These are phyloP conservation scores for Drosophila ohnishii DNA, from an alignment of 1,140 invertebrate species.

Conservation along the genomic window DNA sequence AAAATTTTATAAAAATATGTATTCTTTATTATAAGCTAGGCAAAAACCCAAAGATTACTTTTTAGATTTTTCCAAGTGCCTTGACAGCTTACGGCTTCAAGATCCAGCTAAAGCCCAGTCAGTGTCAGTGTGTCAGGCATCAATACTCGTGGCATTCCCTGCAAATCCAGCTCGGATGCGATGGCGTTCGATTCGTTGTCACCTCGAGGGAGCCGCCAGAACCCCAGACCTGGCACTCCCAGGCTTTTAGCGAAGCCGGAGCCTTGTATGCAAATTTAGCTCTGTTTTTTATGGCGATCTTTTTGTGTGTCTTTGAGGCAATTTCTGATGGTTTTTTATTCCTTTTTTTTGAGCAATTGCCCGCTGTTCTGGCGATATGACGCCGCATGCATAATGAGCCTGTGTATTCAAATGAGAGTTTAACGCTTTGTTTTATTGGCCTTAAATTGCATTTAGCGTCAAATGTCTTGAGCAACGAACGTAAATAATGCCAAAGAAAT, in stretches of 20 bases:
- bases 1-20: not conserved
- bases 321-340: constrained; percentile 1
- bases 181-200: constrained; percentile 43
- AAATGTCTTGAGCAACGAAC: constrained; percentile 68
- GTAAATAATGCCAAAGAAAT: constrained; percentile 52
- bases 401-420: constrained; percentile 71
- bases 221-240: constrained; percentile 60
- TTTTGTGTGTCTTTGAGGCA: constrained; percentile 27
- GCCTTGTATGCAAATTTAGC: constrained; percentile 70
- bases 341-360: constrained; percentile 57
- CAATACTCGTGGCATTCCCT: constrained; percentile 19
- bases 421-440: constrained; percentile 77
- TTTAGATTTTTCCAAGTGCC: constrained; percentile 1
- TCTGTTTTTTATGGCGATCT: constrained; percentile 34
- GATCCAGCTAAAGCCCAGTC: constrained; percentile 42
- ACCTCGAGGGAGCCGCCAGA: constrained; percentile 66
- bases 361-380: constrained; percentile 73
- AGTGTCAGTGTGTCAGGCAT: constrained; percentile 72
- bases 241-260: constrained; percentile 25
- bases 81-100: constrained; percentile 6
- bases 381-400: constrained; percentile 79
- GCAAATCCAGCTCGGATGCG: constrained; percentile 25
- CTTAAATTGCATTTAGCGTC: constrained; percentile 80
- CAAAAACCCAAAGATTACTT: no score
- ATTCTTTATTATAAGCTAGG: not conserved